Base-by-base conservation (phyloP, 2,113 vertebrate species). In the Salvator merianae region DNA sequence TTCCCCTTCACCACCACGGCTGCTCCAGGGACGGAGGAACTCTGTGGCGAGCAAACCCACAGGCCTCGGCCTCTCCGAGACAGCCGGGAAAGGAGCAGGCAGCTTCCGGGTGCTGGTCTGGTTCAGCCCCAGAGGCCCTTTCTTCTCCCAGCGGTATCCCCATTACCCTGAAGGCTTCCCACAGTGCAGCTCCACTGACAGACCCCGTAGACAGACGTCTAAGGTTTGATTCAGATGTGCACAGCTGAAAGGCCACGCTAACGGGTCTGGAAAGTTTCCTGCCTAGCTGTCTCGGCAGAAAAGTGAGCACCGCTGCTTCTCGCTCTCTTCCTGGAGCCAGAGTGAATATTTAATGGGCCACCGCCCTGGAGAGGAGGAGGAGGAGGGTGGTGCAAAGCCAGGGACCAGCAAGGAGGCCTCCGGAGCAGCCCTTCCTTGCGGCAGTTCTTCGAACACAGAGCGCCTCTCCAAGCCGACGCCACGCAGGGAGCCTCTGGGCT, bases 291-390 rank as follows among this genome's bases (percentile, higher is more conserved):
- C 1, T 59, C 5, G 16, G 16, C 66, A n/a, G 30, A 13, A 18
- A 68, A 5, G 66, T 18, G n/a, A 18, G 13, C 10, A 20, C 63
- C 8, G 9, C 63, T 65, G 22, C 63, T 68, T 69, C 66, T 34
- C 3, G 66, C 30, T 20, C 2, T 34, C 68, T 18, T 12, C 68
- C 68, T 69, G 18, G 53, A 40, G 28, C 30, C 55, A 1, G 38
- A 5, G 34, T 75, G 55, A 82, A 83, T 83, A 68, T 53, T 55
- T 73, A 66, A 79, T 79, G 74, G 76, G 30, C 68, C 55, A 8
- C 9, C n/a, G 1, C 77, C 34, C 79, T 24, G 40, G 65, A 0
- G 2, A 43, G 40, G 65, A 0, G 2, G 65, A 9, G n/a, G 43
- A 9, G 1, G 5, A 36, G 5, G 43, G 50, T 47, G n/a, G 65